Evolutionary conservation across 2,113 vertebrate genomes (phyloP).

Genomic region (Chlorodrepanis virens): DNA sequence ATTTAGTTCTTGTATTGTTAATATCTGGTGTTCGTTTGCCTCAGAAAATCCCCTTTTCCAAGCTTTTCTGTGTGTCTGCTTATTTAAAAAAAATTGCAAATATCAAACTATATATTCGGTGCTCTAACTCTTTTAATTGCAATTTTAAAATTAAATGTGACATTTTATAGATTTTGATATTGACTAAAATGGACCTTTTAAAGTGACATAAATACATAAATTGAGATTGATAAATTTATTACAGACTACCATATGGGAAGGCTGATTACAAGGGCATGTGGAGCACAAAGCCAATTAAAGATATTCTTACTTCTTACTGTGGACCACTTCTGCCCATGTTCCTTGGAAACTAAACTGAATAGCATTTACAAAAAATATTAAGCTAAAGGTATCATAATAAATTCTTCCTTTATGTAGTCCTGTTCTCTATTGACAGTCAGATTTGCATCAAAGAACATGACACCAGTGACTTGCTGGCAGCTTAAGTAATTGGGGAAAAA

Average conservation of each 20-base stretch:
- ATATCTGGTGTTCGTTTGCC: background rate
- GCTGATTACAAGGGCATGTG: conserved; percentile 53
- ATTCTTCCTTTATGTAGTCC: background rate
- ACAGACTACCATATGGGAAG: conserved; percentile 62
- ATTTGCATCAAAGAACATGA: conserved; percentile 62
- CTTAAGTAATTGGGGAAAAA: conserved; percentile 65
- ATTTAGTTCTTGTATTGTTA: conserved; percentile 26
- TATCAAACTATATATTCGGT: conserved; percentile 13
- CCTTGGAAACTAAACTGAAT: background rate
- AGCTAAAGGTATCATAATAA: background rate
- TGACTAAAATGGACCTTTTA: conserved; percentile 45
- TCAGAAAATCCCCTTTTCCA: background rate
- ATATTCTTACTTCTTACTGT: conserved; percentile 41
- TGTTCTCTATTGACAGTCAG: conserved; percentile 32
- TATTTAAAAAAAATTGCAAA: conserved; percentile 15
- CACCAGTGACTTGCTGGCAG: conserved; percentile 66
- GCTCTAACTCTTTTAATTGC: conserved; percentile 9
- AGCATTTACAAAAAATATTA: conserved; percentile 35
- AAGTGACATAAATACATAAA: conserved; percentile 46
- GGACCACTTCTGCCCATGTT: conserved; percentile 5
- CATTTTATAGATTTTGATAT: conserved; percentile 24
- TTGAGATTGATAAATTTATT: conserved; percentile 56
- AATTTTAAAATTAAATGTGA: conserved; percentile 48
- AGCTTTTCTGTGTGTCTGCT: background rate
- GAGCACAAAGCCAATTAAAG: conserved; percentile 66